Percentiles rank a stretch among this genome's conserved stretches.
phyloP scores from a whole-genome alignment of 2,888 invertebrate species.

The Lepidocyrtinus sp. region DNA sequence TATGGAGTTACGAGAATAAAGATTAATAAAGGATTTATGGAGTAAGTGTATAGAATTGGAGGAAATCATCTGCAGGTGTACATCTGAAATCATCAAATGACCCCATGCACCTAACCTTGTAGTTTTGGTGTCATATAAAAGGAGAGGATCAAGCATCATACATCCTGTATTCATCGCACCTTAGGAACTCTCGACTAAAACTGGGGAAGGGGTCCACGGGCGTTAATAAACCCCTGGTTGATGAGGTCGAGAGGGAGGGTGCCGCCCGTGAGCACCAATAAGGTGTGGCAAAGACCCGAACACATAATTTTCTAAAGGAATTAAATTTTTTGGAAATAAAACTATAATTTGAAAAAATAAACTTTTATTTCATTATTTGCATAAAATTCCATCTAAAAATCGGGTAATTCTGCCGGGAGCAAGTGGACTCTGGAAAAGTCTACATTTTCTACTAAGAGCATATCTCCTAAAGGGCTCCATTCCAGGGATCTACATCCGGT shows the following conservation, averaged over 20 bases:
- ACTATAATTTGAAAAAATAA: too few relatives aligned
- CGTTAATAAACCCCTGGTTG: slow-evolving; percentile 68
- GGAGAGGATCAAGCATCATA: slow-evolving; percentile 53
- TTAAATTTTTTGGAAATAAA: too few relatives aligned
- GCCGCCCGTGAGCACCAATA: slow-evolving; percentile 67
- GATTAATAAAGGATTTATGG: too few relatives aligned
- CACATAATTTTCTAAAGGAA: background rate
- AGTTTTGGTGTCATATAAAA: slow-evolving; percentile 4
- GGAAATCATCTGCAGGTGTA: too few relatives aligned
- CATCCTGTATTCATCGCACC: slow-evolving; percentile 55
- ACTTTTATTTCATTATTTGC: too few relatives aligned
- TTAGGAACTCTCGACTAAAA: slow-evolving; percentile 60
- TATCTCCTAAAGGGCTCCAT: slow-evolving; percentile 23
- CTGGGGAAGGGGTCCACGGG: slow-evolving; percentile 70
- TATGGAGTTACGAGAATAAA: too few relatives aligned
- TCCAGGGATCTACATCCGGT: too few relatives aligned
- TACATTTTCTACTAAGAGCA: background rate
- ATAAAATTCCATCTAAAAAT: too few relatives aligned
- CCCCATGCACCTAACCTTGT: slow-evolving; percentile 39
- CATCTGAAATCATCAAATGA: slow-evolving; percentile 31
- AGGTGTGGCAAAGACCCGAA: slow-evolving; percentile 68
- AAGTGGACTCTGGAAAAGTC: too few relatives aligned
- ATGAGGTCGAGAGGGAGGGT: slow-evolving; percentile 61
- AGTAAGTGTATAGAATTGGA: slow-evolving; percentile 29
- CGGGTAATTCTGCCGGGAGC: too few relatives aligned